Base-by-base conservation (phyloP, 2,797 vertebrate genomes). In the Allenopithecus nigroviridis region DNA sequence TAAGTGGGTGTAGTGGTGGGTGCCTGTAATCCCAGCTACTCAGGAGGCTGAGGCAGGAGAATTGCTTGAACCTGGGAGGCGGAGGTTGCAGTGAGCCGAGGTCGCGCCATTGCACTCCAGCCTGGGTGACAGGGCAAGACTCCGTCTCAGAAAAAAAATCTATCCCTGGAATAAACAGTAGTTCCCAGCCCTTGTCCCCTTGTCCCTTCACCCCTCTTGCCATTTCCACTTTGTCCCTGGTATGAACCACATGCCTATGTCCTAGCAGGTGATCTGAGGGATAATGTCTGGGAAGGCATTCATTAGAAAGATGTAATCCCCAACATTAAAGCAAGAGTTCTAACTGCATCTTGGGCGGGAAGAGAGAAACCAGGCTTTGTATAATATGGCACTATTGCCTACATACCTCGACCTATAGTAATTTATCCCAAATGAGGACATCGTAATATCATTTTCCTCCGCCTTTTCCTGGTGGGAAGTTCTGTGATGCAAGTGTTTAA, bases 161-260 rank as follows among this genome's bases (percentile, higher is more conserved):
- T 41, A 33, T 75, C 30, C 30, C 43, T n/a, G n/a, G 22, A 22
- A 6, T 21, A 36, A 50, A 19, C 0, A 0, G 22, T 48, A 33
- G 17, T 41, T 8, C 84, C 21, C 3, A 0, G 48, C 30, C 26
- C 28, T 8, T 0, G 0, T 26, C 11, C 41, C 46, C 22, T 57
- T 9, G 5, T 13, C 30, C n/a, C 76, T 6, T 33, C 4, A 3
- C 8, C 59, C 28, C 50, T 91, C 89, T 68, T 28, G 4, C 8
- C 4, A 1, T 39, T 92, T 14, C 12, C 24, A 10, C 39, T 68
- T 43, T 1, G 2, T 81, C 16, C 22, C 33, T 41, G 22, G 59
- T 28, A 6, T 30, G 59, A 5, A 64, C 57, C 61, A 16, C 13
- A 48, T 1, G 90, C 59, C 43, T 61, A 4, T 36, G 48, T 83